Percentiles rank a stretch among this genome's conserved stretches.
phyloP scores from a whole-genome alignment of 2,888 invertebrate species.

The Laothoe populi region DNA sequence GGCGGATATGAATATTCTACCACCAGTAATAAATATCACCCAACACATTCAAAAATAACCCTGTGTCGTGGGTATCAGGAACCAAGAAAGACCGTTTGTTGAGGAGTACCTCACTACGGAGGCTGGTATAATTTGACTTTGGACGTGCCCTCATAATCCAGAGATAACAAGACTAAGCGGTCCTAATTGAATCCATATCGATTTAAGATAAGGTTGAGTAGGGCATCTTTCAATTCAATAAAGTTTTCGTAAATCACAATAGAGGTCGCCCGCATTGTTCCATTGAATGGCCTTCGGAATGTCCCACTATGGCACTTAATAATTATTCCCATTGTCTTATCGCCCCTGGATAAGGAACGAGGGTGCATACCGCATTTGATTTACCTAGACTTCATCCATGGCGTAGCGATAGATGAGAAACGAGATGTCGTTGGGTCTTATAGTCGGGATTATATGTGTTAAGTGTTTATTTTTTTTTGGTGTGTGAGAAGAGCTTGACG shows the following conservation, averaged over 20 bases:
- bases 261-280: conserved; percentile 56
- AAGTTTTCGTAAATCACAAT: conserved; percentile 57
- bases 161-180: not conserved
- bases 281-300: conserved; percentile 41
- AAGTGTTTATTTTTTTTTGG: too few species aligned
- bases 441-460: too few species aligned
- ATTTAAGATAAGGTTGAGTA: not conserved
- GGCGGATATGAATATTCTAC: too few species aligned
- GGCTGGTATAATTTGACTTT: too few species aligned
- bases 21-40: too few species aligned
- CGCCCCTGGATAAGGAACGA: conserved; percentile 30
- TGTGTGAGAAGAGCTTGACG: too few species aligned
- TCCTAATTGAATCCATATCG: not conserved
- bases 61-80: too few species aligned
- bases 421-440: not conserved
- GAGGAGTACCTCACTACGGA: too few species aligned
- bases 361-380: conserved; percentile 13
- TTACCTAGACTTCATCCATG: conserved; percentile 7
- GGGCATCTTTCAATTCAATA: conserved; percentile 53
- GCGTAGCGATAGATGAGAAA: not conserved
- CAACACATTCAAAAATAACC: too few species aligned
- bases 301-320: conserved; percentile 58
- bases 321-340: conserved; percentile 72
- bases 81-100: too few species aligned
- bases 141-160: not conserved